Base-by-base conservation (phyloP, 2,797 vertebrate genomes). In the Acanthis flammea region DNA sequence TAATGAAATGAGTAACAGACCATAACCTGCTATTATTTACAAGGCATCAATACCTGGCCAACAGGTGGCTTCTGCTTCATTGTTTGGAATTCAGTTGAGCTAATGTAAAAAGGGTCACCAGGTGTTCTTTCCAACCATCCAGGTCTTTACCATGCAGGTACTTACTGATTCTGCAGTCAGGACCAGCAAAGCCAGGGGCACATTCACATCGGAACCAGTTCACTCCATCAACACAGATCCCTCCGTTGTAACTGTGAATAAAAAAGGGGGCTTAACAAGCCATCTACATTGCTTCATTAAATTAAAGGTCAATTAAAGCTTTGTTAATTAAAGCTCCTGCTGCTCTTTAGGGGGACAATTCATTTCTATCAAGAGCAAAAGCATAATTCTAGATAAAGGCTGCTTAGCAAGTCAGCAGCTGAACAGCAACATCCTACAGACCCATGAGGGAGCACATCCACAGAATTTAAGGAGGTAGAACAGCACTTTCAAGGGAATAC, bases 161-260 rank as follows among this genome's bases (percentile, higher is more conserved):
- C 99, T 99, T 98, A 99, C 99, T 99, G 95, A 99, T 99, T 97
- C 99, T 99, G 91, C 99, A 99, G 98, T 99, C 99, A 0, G 99
- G 99, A 63, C 99, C 99, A 12, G 99, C 99, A 54, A 99, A 99
- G 53, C 99, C 99, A 0, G 99, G 98, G 0, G 99, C 98, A 2
- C 99, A 99, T 81, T 99, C 98, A 47, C 99, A 99, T 54, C 99
- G 98, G 94, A 99, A 99, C 99, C 99, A 99, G 98, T 99, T 99
- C 81, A 99, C 97, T 0, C 99, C 99, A 16, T 99, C 99, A 0
- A 99, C 98, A 19, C 99, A 99, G 96, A 98, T 96, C 37, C 99
- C 99, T 1, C 99, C 98, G 0, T 99, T 99, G 97, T 99, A 99
- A 97, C 99, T 99, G 97, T 12, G 55, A 91, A 95, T 18, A 7